phyloP scores from a whole-genome alignment of 2,888 invertebrate genomes.

The Falcaria lacertinaria region DNA sequence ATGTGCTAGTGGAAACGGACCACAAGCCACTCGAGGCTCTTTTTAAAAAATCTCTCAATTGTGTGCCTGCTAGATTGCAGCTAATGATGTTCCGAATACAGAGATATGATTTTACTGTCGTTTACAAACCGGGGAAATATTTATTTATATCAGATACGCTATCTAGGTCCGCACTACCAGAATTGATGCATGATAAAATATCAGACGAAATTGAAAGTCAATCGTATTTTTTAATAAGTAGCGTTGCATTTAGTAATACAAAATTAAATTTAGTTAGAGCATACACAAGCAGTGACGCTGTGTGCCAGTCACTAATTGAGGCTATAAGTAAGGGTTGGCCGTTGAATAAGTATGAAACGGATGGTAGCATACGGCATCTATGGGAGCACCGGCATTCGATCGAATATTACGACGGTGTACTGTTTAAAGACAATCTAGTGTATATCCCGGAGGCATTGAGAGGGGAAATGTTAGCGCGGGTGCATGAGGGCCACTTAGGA shows the following conservation, averaged over 20 bases:
- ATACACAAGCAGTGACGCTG: constrained; percentile 7
- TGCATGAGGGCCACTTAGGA: constrained; percentile 30
- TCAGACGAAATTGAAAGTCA: constrained; percentile 10
- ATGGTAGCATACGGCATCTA: background rate
- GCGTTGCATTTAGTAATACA: constrained; percentile 9
- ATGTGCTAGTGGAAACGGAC: constrained; percentile 5
- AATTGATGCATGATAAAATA: constrained; percentile 9
- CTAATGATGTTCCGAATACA: constrained; percentile 23
- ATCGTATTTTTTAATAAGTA: constrained; percentile 12
- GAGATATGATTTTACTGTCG: constrained; percentile 18
- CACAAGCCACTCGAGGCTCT: constrained; percentile 19
- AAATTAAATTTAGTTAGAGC: constrained; percentile 11
- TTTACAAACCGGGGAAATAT: constrained; percentile 23
- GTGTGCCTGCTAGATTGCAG: constrained; percentile 20
- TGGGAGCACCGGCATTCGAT: constrained; percentile 14
- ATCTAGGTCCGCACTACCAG: constrained; percentile 18
- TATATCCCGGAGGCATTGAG: constrained; percentile 19
- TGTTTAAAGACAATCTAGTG: constrained; percentile 19
- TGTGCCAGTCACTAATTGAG: constrained; percentile 8
- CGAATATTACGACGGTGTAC: constrained; percentile 14
- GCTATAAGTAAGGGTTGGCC: constrained; percentile 23
- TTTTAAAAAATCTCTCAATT: constrained; percentile 17
- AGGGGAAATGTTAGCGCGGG: constrained; percentile 14
- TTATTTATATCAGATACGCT: constrained; percentile 25
- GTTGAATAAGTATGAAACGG: constrained; percentile 11